phyloP scores from a whole-genome alignment of 2,113 vertebrate genomes.

The Orycteropus afer region DNA sequence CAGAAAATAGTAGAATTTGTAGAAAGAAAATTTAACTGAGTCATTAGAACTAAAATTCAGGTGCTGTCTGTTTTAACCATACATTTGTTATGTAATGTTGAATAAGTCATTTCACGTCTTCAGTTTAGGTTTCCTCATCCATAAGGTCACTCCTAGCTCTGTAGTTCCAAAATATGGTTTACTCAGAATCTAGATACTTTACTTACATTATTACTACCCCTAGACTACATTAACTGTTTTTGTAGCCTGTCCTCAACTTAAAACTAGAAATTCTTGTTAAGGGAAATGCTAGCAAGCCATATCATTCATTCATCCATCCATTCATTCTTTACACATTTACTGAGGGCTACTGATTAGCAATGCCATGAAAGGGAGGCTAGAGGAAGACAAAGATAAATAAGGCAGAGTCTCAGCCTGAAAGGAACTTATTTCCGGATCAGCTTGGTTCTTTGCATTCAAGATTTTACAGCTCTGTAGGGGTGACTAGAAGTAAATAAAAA shows the following conservation, averaged over 20 bases:
- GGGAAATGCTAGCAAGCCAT: not conserved
- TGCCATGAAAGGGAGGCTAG: not conserved
- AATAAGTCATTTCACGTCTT: slow-evolving; percentile 8
- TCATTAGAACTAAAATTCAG: not conserved
- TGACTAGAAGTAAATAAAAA: not conserved
- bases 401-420: not conserved
- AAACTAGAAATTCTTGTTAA: not conserved
- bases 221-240: not conserved
- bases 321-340: not conserved
- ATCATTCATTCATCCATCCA: not conserved
- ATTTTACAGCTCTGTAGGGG: not conserved
- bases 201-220: not conserved
- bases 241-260: not conserved
- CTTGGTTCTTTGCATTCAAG: not conserved
- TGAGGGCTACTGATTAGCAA: not conserved
- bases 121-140: not conserved
- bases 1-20: not conserved
- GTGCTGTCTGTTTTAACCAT: not conserved
- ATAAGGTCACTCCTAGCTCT: not conserved
- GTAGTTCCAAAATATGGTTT: not conserved
- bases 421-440: not conserved
- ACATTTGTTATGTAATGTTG: not conserved
- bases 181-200: not conserved
- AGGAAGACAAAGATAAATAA: not conserved
- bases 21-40: not conserved